Evolutionary conservation across 2,888 invertebrate genomes (phyloP), one percentile per base, ranked within the genome.

Genomic region (Aporophyla nigra): DNA sequence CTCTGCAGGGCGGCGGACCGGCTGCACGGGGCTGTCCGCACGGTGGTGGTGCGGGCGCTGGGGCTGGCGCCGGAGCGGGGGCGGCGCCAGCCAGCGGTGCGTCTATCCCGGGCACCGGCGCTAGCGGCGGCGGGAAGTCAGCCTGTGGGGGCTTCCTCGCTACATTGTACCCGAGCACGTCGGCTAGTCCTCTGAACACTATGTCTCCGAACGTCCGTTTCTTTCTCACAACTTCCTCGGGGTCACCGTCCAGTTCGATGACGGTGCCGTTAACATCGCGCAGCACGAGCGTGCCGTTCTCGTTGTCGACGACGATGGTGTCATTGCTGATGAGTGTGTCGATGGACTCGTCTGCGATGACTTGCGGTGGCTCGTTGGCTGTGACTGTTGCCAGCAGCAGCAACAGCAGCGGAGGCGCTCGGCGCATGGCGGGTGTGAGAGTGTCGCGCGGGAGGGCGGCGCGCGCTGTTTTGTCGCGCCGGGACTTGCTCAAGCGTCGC

Each of bases 191-290:
- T 74, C 96, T 91, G 86, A 97, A 97, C 89, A 97, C 96, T 80
- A 97, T 91, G 73, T 97, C 96, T 12, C 97, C 97, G 86, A 97
- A 97, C 1, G 97, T 97, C 72, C 97, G 90, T 87, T 97, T 97
- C 91, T 94, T 94, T n/a, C 97, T 91, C 67, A 96, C 95, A 51
- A 96, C 90, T 16, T 95, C 94, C 66, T 93, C 95, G 74, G 93
- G 93, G 19, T 93, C 92, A 5, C 90, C 92, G 71, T 93, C 93
- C 0, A 89, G 74, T 5, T 92, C 92, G 10, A 88, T 83, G 56
- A 92, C 82, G n/a, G 92, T 92, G 63, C 90, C 92, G 80, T 93
- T 90, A 66, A 83, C 86, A 51, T 87, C 83, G 68, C 83, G 82
- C 63, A 89, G 81, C 43, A 83, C 78, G 58, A 87, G 73, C 54